Conservation (phyloP, 2,888 invertebrate species). For the Epiperipatus broadwayi region DNA sequence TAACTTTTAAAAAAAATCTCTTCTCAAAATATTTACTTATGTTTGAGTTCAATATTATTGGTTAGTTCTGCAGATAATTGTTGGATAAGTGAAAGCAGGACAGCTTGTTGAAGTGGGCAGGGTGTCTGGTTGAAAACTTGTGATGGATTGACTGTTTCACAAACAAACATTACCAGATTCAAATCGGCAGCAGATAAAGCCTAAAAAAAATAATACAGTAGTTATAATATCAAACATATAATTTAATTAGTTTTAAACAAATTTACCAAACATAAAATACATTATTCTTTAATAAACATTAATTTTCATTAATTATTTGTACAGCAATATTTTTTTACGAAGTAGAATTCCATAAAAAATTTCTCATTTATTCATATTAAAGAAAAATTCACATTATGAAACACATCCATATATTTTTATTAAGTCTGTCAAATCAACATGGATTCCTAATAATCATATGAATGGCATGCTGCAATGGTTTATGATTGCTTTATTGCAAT, state of each 20-base stretch:
- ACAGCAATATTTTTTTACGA: too few relatives aligned
- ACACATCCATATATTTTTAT: too few relatives aligned
- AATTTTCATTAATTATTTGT: too few relatives aligned
- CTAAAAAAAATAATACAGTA: constrained; percentile 26
- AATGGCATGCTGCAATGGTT: too few relatives aligned
- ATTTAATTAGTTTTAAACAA: constrained; percentile 9
- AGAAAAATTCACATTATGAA: too few relatives aligned
- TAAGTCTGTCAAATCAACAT: too few relatives aligned
- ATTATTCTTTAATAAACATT: too few relatives aligned
- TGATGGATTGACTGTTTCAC: constrained; percentile 60
- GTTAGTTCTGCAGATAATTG: constrained; percentile 76
- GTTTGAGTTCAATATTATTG: constrained; percentile 59
- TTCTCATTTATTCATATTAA: too few relatives aligned
- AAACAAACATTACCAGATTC: constrained; percentile 60
- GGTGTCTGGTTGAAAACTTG: constrained; percentile 46
- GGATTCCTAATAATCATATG: too few relatives aligned
- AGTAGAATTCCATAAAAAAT: too few relatives aligned
- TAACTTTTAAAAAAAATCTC: background rate
- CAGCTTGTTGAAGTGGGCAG: constrained; percentile 63
- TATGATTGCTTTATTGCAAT: too few relatives aligned
- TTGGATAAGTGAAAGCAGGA: constrained; percentile 75
- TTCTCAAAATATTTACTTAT: constrained; percentile 38
- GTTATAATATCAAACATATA: constrained; percentile 6
- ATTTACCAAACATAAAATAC: background rate
- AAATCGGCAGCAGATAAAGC: constrained; percentile 75